Evolutionary conservation across 2,797 vertebrate genomes (phyloP).

Genomic region (Coilia nasus): DNA sequence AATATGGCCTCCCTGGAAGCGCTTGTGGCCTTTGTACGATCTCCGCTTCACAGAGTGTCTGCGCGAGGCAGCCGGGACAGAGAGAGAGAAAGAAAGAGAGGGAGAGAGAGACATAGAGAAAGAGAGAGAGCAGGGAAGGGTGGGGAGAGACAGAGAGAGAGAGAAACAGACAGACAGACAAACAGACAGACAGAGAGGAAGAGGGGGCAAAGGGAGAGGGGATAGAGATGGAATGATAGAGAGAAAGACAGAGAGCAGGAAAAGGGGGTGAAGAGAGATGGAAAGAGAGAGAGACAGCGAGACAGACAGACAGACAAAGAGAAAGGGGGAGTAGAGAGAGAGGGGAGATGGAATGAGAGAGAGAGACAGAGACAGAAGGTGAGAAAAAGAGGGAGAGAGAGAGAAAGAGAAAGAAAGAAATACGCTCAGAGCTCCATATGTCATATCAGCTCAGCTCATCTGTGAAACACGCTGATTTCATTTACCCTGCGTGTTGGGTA

Average conservation of each 20-base stretch:
- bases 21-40: constrained; percentile 49
- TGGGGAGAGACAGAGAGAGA: no score
- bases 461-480: constrained; percentile 34
- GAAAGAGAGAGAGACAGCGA: no score
- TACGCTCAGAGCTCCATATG: background rate
- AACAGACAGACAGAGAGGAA: no score
- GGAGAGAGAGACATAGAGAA: no score
- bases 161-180: no score
- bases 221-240: no score
- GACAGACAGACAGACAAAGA: no score
- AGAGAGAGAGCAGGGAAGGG: no score
- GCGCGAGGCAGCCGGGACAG: constrained; percentile 44
- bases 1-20: constrained; percentile 50
- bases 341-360: constrained; percentile 25
- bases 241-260: no score
- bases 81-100: constrained; percentile 22
- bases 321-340: no score
- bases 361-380: constrained; percentile 45
- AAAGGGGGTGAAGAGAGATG: no score
- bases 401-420: constrained; percentile 25
- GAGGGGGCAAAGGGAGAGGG: no score
- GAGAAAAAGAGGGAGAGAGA: constrained; percentile 44
- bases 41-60: constrained; percentile 53
- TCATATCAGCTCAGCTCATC: constrained; percentile 26
- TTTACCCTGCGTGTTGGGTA: constrained; percentile 22